These are phyloP conservation scores for Columbina picui DNA, from an alignment of 2,113 vertebrate genomes.

Conservation along the genomic window DNA sequence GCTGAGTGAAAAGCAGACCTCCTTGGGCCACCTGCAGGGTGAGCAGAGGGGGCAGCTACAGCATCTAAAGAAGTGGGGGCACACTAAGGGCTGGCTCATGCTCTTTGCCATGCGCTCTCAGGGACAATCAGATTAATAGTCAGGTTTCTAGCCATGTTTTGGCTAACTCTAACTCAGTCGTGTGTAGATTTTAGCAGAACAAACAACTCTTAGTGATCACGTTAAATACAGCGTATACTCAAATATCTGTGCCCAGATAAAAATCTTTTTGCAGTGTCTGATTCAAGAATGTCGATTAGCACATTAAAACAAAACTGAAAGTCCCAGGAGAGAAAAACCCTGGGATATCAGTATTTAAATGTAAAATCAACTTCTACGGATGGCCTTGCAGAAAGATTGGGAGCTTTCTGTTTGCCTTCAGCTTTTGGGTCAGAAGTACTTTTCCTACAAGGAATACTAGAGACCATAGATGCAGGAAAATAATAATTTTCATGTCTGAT, in stretches of 20 bases:
- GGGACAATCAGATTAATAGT: background rate
- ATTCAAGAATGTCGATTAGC: background rate
- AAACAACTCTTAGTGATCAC: background rate
- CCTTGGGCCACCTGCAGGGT: background rate
- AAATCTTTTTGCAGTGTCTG: background rate
- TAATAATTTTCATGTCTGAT: background rate
- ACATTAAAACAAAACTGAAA: background rate
- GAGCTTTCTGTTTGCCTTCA: background rate
- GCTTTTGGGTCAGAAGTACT: background rate
- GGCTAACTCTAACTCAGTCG: background rate
- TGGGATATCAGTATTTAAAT: background rate
- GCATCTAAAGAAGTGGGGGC: background rate
- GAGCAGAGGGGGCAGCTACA: background rate
- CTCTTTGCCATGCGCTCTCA: background rate
- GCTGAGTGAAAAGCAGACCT: background rate
- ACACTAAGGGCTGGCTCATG: background rate
- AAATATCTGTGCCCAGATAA: background rate
- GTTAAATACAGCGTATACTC: background rate
- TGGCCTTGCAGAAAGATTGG: background rate
- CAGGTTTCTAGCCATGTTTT: background rate
- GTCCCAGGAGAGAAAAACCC: background rate
- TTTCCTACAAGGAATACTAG: background rate
- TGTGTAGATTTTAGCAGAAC: background rate
- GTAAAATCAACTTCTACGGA: conserved; percentile 5
- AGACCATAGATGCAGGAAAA: background rate